Evolutionary conservation across 2,797 vertebrate genomes (phyloP), one percentile per base, ranked within the genome.

Genomic region (Gouania willdenowi): DNA sequence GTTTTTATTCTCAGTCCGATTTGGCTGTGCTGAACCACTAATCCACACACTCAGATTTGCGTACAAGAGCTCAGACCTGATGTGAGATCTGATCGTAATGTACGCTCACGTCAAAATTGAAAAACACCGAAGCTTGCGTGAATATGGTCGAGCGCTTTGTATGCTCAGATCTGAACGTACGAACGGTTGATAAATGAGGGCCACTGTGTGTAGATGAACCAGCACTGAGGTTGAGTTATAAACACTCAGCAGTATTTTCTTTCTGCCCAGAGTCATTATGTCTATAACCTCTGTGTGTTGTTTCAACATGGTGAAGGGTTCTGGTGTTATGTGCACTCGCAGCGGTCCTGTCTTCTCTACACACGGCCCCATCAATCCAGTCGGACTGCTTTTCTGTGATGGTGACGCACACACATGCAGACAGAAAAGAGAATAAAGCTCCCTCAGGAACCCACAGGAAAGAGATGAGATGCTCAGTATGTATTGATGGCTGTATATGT

Each of bases 401-500:
- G n/a, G n/a, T n/a, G n/a, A n/a, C n/a, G n/a, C n/a, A n/a, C n/a
- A n/a, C n/a, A n/a, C n/a, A n/a, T n/a, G n/a, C 48, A 3, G 44
- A 21, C 18, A 43, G n/a, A 21, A 32, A 53, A 33, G 29, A n/a
- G 22, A 12, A 32, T 16, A 9, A 6, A 6, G 18, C 21, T 5
- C 15, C 24, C 0, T 4, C 1, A 3, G 18, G 7, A 43, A 33
- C 6, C 4, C 22, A 17, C 18, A 1, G 30, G 30, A 45, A 19
- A 8, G 9, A 33, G 17, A 33, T 1, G 16, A 40, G 6, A 50
- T 7, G 12, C 21, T 14, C 25, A 40, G 8, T 8, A 8, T 20
- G 33, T 22, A 21, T 29, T 39, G 26, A 64, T 75, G n/a, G n/a
- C n/a, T n/a, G 65, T 44, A 40, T 57, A 47, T 34, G 60, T 60